Percentiles rank a stretch among this genome's conserved stretches.
Evolutionary conservation across 2,888 invertebrate species (phyloP).

Genomic region (Hecatera dysodea): DNA sequence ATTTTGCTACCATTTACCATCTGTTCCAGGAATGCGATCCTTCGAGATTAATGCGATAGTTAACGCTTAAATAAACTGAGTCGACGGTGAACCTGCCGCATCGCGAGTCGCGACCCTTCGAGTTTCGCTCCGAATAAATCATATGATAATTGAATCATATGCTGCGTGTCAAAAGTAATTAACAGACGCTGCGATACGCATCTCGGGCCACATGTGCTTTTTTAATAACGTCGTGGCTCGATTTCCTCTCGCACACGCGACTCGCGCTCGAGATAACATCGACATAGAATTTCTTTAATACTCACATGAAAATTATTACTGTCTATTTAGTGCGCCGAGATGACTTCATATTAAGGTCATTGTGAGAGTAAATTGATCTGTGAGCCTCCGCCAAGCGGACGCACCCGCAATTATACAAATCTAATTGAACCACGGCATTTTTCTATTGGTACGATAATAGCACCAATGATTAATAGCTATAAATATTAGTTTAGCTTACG

Average conservation of each 20-base stretch:
- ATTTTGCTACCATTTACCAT: slow-evolving; percentile 82
- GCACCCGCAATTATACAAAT: slow-evolving; percentile 78
- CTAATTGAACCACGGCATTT: slow-evolving; percentile 70
- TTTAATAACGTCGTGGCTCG: slow-evolving; percentile 87
- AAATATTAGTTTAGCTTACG: slow-evolving; percentile 61
- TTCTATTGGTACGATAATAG: slow-evolving; percentile 69
- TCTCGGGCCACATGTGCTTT: slow-evolving; percentile 89
- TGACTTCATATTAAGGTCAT: slow-evolving; percentile 88
- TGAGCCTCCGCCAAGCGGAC: slow-evolving; percentile 79
- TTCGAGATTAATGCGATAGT: slow-evolving; percentile 84
- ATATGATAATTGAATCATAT: slow-evolving; percentile 91
- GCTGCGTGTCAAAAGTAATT: slow-evolving; percentile 90
- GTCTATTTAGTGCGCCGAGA: slow-evolving; percentile 78
- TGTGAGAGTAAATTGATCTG: slow-evolving; percentile 88
- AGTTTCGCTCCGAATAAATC: slow-evolving; percentile 84
- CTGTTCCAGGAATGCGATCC: slow-evolving; percentile 84
- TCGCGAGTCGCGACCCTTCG: slow-evolving; percentile 73
- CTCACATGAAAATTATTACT: slow-evolving; percentile 86
- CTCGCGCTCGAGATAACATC: slow-evolving; percentile 88
- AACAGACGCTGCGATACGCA: slow-evolving; percentile 89
- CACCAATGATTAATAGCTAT: slow-evolving; percentile 62
- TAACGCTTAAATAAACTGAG: slow-evolving; percentile 86
- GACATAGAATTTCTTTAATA: slow-evolving; percentile 87
- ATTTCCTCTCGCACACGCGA: slow-evolving; percentile 86
- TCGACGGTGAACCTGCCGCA: slow-evolving; percentile 71